These are phyloP conservation scores for Hipparchia semele DNA, from an alignment of 2,888 invertebrate genomes.

Conservation along the genomic window DNA sequence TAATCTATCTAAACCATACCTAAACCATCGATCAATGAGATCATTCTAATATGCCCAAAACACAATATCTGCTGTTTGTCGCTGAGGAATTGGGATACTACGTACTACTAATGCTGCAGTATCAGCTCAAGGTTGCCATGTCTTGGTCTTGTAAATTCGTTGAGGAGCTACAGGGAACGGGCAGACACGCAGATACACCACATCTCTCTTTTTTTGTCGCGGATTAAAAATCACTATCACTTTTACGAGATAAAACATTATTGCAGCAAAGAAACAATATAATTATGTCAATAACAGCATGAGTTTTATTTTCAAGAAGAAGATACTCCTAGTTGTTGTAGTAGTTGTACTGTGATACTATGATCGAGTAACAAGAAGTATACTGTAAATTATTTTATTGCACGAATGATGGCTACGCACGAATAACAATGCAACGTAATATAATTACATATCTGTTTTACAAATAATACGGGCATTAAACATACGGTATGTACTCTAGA, in stretches of 20 bases:
- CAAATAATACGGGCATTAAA: conserved; percentile 32
- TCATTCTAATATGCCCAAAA: too few species aligned
- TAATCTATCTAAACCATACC: too few species aligned
- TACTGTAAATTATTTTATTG: conserved; percentile 5
- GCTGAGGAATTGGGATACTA: too few species aligned
- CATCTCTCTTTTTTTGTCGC: too few species aligned
- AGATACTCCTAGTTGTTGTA: not conserved
- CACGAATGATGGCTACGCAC: conserved; percentile 1
- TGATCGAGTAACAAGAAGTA: conserved; percentile 3
- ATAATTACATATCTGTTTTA: conserved; percentile 22
- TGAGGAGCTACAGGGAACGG: too few species aligned
- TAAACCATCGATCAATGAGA: too few species aligned
- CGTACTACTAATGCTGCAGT: too few species aligned
- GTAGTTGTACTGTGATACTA: not conserved
- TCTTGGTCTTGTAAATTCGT: too few species aligned
- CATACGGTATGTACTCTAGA: conserved; percentile 30
- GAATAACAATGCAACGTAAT: conserved; percentile 9
- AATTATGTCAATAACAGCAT: not conserved
- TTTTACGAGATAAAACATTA: not conserved
- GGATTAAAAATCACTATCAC: too few species aligned
- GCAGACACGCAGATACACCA: too few species aligned
- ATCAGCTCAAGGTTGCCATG: too few species aligned
- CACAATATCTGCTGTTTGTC: too few species aligned
- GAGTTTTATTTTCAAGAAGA: not conserved
- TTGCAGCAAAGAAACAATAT: not conserved